Evolutionary conservation across 2,797 vertebrate genomes (phyloP).

Genomic region (Saguinus oedipus): DNA sequence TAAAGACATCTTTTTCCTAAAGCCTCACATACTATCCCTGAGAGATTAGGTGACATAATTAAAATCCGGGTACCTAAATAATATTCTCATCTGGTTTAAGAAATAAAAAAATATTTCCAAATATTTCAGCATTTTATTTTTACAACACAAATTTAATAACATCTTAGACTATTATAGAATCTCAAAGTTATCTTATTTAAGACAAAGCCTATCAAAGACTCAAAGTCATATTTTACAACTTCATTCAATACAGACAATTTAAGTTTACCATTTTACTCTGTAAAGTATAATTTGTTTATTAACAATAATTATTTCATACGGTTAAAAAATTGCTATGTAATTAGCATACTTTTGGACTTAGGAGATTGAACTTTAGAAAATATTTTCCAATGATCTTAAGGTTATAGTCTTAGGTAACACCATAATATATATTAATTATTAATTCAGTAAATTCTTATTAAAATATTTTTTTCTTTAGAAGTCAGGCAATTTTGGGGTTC

Average conservation of each 20-base stretch:
- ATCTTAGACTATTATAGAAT: neutral
- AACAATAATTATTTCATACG: neutral
- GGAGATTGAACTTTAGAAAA: slow-evolving; percentile 26
- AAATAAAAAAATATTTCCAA: slow-evolving; percentile 2
- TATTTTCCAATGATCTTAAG: slow-evolving; percentile 31
- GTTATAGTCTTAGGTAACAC: neutral
- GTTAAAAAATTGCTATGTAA: slow-evolving; percentile 41
- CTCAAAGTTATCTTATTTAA: slow-evolving; percentile 28
- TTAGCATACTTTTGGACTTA: neutral
- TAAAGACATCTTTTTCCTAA: neutral
- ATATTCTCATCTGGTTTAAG: neutral
- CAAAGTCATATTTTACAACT: slow-evolving; percentile 27
- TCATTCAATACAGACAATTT: neutral
- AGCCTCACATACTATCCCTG: neutral
- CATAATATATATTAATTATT: neutral
- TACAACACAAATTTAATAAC: slow-evolving; percentile 3
- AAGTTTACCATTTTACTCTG: slow-evolving; percentile 16
- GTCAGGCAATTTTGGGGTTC: neutral
- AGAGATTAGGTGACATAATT: neutral
- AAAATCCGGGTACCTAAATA: neutral
- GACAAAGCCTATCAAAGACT: neutral
- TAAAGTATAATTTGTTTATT: neutral
- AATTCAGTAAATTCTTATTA: neutral
- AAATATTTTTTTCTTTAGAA: slow-evolving; percentile 19
- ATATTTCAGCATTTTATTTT: neutral